These are phyloP conservation scores for Paedocypris micromegethes DNA, from an alignment of 2,797 vertebrate species.

Conservation along the genomic window DNA sequence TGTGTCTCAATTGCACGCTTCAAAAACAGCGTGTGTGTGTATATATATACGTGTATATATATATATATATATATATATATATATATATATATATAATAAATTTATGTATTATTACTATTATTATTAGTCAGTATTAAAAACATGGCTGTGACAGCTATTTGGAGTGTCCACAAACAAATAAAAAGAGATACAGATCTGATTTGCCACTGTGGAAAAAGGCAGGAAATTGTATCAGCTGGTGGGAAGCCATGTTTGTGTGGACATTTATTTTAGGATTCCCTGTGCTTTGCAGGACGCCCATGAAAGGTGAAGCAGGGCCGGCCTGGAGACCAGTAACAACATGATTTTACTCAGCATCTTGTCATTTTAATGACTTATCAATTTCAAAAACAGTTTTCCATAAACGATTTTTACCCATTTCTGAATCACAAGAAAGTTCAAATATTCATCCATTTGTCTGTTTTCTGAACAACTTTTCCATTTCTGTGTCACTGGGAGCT, in stretches of 20 bases:
- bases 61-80: constrained; percentile 61
- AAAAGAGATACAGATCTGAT: constrained; percentile 29
- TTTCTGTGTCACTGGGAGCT: no score
- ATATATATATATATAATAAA: constrained; percentile 40
- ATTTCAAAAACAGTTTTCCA: constrained; percentile 65
- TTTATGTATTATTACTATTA: constrained; percentile 6
- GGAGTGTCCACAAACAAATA: constrained; percentile 32
- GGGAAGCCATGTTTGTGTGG: constrained; percentile 65
- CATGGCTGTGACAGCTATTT: constrained; percentile 29
- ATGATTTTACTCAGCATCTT: constrained; percentile 74
- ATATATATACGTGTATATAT: no score
- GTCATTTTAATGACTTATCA: constrained; percentile 76
- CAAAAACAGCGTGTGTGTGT: no score
- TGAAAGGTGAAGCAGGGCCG: constrained; percentile 74
- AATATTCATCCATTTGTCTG: not conserved
- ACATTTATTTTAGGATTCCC: constrained; percentile 81
- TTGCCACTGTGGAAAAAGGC: constrained; percentile 55
- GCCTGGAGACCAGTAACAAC: constrained; percentile 67
- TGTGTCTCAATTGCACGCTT: no score
- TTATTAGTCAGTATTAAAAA: constrained; percentile 23
- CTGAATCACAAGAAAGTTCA: not conserved
- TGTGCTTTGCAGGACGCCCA: constrained; percentile 69
- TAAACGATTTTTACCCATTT: constrained; percentile 23
- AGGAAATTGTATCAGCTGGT: constrained; percentile 67
- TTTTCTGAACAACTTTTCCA: not conserved